Evolutionary conservation across 2,113 vertebrate genomes (phyloP).

Genomic region (Xiphophorus couchianus): DNA sequence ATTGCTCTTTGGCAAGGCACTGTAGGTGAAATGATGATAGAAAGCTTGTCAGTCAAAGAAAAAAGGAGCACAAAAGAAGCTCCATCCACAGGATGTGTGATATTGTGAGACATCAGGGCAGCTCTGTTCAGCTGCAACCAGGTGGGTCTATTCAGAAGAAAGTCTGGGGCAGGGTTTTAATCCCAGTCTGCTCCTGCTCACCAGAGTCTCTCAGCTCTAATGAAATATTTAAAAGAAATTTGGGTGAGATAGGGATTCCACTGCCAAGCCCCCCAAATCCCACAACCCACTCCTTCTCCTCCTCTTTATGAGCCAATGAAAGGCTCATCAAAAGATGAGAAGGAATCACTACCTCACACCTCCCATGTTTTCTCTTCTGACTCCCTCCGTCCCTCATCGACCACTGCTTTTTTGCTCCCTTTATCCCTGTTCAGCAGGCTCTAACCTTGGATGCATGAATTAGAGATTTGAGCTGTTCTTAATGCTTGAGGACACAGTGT

Average conservation of each 20-base stretch:
- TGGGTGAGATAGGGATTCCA: constrained; percentile 47
- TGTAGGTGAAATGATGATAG: no score
- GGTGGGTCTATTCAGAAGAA: neutral
- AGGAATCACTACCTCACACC: constrained; percentile 15
- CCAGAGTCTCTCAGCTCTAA: constrained; percentile 4
- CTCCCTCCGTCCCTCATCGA: constrained; percentile 10
- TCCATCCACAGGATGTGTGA: neutral
- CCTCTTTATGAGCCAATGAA: constrained; percentile 22
- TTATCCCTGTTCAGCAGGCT: constrained; percentile 16
- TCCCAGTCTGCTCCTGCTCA: neutral
- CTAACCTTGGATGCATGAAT: constrained; percentile 59
- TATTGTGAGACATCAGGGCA: neutral
- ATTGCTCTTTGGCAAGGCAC: no score
- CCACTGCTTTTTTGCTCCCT: neutral
- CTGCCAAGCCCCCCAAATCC: constrained; percentile 32
- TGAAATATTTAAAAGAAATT: constrained; percentile 61
- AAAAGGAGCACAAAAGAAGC: neutral
- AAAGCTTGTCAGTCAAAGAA: neutral
- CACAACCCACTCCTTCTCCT: neutral
- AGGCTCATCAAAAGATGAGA: constrained; percentile 42
- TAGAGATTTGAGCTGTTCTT: constrained; percentile 53
- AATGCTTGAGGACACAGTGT: constrained; percentile 38
- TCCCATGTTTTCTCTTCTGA: constrained; percentile 2
- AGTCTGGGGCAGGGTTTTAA: neutral
- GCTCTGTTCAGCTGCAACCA: neutral